Conservation (phyloP, 2,113 vertebrate species). For the Motacilla tschutschensis region DNA sequence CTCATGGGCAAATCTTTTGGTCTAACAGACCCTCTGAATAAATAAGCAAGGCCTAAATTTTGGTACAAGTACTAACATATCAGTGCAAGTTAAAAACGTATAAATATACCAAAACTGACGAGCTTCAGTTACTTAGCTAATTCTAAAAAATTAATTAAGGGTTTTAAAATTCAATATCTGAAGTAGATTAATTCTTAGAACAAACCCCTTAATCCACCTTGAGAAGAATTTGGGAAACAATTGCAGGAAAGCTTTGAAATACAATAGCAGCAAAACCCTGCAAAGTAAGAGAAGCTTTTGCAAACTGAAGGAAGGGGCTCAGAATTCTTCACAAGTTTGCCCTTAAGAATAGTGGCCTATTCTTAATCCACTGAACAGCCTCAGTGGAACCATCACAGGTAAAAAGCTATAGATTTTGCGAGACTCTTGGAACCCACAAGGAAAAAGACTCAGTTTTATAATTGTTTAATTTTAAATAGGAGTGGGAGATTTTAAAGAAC, state of each 20-base stretch:
- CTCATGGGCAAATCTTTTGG: background rate
- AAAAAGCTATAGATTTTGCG: background rate
- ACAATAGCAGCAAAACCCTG: background rate
- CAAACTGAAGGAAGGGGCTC: background rate
- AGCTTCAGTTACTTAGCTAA: background rate
- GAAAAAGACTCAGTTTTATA: background rate
- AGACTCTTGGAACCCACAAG: background rate
- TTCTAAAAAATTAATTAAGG: background rate
- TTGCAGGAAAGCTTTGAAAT: background rate
- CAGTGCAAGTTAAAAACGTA: background rate
- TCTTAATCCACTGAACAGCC: background rate
- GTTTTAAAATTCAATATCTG: background rate
- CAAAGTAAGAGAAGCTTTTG: background rate
- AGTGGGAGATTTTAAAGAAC: constrained; percentile 28
- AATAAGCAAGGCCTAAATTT: background rate
- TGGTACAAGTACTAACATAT: background rate
- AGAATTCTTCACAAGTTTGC: background rate
- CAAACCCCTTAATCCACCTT: background rate
- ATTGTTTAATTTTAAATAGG: constrained; percentile 12
- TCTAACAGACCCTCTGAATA: background rate
- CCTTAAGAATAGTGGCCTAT: background rate
- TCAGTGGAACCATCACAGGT: background rate
- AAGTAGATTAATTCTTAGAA: background rate
- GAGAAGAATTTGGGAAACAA: background rate
- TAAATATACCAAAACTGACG: background rate